These are phyloP conservation scores for Drosophila paracracens DNA, from an alignment of 2,888 invertebrate genomes.

Conservation along the genomic window DNA sequence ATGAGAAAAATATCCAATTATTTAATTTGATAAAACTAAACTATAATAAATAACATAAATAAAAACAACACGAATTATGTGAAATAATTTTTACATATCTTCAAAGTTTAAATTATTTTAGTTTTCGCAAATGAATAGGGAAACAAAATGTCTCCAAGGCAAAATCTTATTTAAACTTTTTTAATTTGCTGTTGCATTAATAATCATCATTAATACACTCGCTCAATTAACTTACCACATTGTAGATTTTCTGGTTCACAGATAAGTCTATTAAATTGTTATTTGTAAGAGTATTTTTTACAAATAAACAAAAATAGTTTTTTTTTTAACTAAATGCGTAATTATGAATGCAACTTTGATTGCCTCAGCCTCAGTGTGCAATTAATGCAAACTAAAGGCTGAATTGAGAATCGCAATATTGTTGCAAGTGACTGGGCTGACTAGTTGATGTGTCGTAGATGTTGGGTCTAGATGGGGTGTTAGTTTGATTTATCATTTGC, in stretches of 20 bases:
- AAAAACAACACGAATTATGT: background rate
- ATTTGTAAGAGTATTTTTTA: background rate
- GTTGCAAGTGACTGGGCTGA: slow-evolving; percentile 38
- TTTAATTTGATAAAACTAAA: too few species aligned
- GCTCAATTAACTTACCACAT: background rate
- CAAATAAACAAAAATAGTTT: background rate
- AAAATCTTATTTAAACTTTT: background rate
- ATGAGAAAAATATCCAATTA: too few species aligned
- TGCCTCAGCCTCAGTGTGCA: slow-evolving; percentile 24
- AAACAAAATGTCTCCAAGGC: background rate
- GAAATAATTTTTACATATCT: background rate
- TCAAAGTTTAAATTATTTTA: background rate
- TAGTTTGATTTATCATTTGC: slow-evolving; percentile 80
- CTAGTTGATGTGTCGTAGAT: slow-evolving; percentile 5
- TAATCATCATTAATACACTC: background rate
- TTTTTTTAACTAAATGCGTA: slow-evolving; percentile 42
- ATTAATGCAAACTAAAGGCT: slow-evolving; percentile 63
- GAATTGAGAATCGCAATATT: slow-evolving; percentile 64
- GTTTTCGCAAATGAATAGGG: background rate
- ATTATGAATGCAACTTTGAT: slow-evolving; percentile 52
- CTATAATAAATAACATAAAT: background rate
- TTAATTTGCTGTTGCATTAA: background rate
- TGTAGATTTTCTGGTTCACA: background rate
- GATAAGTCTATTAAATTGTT: background rate
- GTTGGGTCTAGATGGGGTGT: slow-evolving; percentile 51